Base-by-base conservation (phyloP, 92 coral and sea anemone genomes). In the Hydrozoanthus gracilis region DNA sequence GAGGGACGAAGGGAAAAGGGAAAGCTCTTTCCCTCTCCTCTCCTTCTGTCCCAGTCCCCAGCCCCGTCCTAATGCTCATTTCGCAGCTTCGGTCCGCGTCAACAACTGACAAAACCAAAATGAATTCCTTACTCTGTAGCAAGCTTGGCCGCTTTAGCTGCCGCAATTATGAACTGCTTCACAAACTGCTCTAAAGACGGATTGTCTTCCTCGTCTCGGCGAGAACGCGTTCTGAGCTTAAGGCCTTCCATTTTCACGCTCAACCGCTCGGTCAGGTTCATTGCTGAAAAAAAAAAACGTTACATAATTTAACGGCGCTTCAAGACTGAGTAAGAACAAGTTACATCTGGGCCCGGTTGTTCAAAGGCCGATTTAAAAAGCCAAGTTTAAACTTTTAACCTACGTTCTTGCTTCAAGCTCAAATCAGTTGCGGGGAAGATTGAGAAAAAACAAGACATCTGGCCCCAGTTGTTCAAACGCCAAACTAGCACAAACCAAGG, bases 91-190 rank as follows among this genome's bases (percentile, higher is more conserved):
- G 39, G 39, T 27, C 2, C 39, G 39, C 39, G 0, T 27, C 39
- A 27, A 27, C 39, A 27, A 27, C 39, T 27, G 39, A 27, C 4
- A n/a, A 44, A 10, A 13, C 27, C 39, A 13, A 16, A 6, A 4
- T n/a, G 48, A 17, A 2, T 13, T 20, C 12, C 85, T 80, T 20
- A 80, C 85, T 80, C 85, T 65, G 85, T 80, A 5, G 85, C 58
- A 14, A 80, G 74, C 7, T 58, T 51, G 9, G 92, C 86, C 14
- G 68, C 44, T 11, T 77, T 71, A 7, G 76, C 68, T 15, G 87
- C 86, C 27, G 82, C 72, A 10, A 51, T 20, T 60, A 89, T 86
- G 80, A 89, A 89, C n/a, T 51, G n/a, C 7, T 18, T 20, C 0
- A 70, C 44, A 50, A 84, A 78, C 51, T 67, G 4, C 51, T 45